Evolutionary conservation across 2,797 vertebrate species (phyloP).

Genomic region (Orientallactaga sibirica): DNA sequence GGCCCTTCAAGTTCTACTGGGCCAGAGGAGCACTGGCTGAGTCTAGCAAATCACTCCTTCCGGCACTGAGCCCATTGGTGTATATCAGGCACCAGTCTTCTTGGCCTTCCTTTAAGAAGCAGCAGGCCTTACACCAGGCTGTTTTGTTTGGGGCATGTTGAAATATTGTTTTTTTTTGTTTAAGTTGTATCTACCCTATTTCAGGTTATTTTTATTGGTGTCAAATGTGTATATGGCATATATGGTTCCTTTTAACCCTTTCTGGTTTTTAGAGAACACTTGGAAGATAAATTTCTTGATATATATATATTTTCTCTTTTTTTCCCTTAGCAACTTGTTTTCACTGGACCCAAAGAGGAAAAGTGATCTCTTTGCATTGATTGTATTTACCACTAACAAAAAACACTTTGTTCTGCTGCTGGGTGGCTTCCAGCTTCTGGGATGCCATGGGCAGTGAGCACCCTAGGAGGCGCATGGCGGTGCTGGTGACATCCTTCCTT

Average conservation of each 20-base stretch:
- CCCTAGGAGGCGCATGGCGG: not conserved
- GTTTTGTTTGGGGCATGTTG: slow-evolving; percentile 45
- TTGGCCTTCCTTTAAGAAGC: slow-evolving; percentile 28
- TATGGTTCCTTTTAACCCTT: slow-evolving; percentile 64
- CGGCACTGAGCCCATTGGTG: not conserved
- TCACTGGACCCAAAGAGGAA: slow-evolving; percentile 82
- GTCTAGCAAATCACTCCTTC: not conserved
- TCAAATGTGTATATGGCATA: slow-evolving; percentile 42
- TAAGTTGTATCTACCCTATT: slow-evolving; percentile 55
- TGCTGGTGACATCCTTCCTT: not conserved
- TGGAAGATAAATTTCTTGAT: slow-evolving; percentile 68
- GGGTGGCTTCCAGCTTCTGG: not conserved
- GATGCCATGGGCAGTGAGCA: not conserved
- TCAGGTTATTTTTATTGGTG: slow-evolving; percentile 66
- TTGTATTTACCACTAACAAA: slow-evolving; percentile 95
- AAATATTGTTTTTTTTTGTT: slow-evolving; percentile 37
- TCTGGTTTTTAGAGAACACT: slow-evolving; percentile 62
- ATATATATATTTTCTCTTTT: slow-evolving; percentile 63
- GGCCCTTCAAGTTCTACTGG: not conserved
- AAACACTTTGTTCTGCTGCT: slow-evolving; percentile 89
- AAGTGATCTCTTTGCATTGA: slow-evolving; percentile 86
- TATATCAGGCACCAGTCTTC: not conserved
- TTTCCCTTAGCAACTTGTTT: slow-evolving; percentile 60
- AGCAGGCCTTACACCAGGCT: slow-evolving; percentile 1
- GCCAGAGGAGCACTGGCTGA: not conserved